Conservation (phyloP, 1,140 invertebrate species). For the Caenorhabditis brenneri region DNA sequence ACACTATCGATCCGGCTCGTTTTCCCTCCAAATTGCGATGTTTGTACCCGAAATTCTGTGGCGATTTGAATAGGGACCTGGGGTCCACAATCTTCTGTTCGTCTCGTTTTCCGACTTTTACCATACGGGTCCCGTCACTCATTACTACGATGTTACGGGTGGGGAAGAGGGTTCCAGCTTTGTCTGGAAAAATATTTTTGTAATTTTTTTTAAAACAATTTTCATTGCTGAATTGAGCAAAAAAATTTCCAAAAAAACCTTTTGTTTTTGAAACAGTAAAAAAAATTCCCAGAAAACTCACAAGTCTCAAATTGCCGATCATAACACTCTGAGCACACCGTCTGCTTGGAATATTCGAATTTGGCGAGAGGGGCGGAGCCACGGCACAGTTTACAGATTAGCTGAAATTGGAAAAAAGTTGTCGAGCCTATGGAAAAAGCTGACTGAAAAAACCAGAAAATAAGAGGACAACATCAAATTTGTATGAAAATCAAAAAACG, state of each 20-base stretch:
- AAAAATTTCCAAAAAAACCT: not conserved
- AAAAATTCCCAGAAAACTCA: conserved; percentile 25
- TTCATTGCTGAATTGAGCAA: no score
- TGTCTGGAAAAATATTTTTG: conserved; percentile 4
- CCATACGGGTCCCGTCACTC: not conserved
- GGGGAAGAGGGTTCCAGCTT: not conserved
- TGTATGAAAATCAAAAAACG: no score
- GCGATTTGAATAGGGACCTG: conserved; percentile 1
- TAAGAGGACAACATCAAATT: no score
- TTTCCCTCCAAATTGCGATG: conserved; percentile 7
- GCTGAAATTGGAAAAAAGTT: not conserved
- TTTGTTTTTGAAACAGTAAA: no score
- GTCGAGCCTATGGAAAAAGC: no score
- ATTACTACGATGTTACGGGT: not conserved
- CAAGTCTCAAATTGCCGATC: not conserved
- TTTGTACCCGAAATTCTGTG: conserved; percentile 4
- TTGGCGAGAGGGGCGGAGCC: conserved; percentile 38
- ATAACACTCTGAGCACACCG: conserved; percentile 47
- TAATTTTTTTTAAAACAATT: not conserved
- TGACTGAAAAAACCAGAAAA: no score
- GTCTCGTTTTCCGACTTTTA: not conserved
- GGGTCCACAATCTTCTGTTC: conserved; percentile 21
- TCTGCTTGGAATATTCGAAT: conserved; percentile 7
- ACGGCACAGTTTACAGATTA: conserved; percentile 37
- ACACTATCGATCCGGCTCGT: not conserved